Conservation (phyloP, 2,888 invertebrate species). For the Copidosoma aretas region DNA sequence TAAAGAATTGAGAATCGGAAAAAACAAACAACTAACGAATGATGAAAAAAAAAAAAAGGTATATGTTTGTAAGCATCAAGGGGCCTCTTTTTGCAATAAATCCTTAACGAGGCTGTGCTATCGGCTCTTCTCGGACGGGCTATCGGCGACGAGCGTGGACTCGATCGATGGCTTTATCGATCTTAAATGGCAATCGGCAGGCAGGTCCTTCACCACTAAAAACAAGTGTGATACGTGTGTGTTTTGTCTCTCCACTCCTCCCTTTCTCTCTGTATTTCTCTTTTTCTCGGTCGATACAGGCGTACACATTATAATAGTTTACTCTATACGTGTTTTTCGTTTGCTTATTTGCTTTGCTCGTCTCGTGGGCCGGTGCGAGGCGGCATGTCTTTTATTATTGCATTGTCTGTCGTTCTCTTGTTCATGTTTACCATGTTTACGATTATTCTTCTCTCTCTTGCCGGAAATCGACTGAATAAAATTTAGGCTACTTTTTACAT, state of each 20-base stretch:
- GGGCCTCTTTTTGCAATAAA: too few relatives aligned
- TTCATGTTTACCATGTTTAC: constrained; percentile 3
- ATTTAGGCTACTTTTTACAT: constrained; percentile 8
- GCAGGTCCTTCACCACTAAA: constrained; percentile 40
- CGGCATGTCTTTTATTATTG: background rate
- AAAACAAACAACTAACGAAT: background rate
- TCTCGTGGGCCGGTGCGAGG: constrained; percentile 6
- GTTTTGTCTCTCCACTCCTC: constrained; percentile 12
- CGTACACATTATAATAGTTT: too few relatives aligned
- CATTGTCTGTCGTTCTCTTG: constrained; percentile 7
- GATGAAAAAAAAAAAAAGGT: background rate
- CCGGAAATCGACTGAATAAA: constrained; percentile 42
- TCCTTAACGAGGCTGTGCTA: constrained; percentile 16
- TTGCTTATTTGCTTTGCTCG: background rate
- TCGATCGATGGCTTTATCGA: constrained; percentile 41
- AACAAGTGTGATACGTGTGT: constrained; percentile 26
- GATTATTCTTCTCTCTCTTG: constrained; percentile 32
- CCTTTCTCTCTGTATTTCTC: too few relatives aligned
- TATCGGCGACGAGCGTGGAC: constrained; percentile 30
- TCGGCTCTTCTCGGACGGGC: constrained; percentile 36
- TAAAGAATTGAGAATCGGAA: background rate
- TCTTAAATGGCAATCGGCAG: constrained; percentile 38
- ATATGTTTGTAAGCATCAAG: background rate
- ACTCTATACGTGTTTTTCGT: background rate
- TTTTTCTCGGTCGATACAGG: background rate